These are phyloP conservation scores for Bergia sp. DNA, from an alignment of 92 coral and sea anemone genomes.

Conservation along the genomic window DNA sequence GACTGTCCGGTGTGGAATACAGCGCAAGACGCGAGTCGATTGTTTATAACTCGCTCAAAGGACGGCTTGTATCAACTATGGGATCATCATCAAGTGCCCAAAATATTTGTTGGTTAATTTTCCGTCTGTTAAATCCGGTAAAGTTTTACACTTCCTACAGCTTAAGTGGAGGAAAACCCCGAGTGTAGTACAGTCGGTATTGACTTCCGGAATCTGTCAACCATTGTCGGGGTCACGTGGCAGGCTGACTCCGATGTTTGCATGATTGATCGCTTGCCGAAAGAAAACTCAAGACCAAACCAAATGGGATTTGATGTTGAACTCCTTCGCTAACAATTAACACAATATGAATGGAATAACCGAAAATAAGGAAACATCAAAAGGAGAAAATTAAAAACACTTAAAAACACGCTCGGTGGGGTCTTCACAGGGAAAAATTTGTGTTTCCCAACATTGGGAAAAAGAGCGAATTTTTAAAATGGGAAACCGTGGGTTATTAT, in stretches of 20 bases:
- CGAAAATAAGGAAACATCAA: background rate
- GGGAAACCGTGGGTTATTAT: too few species aligned
- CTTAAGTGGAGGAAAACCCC: background rate
- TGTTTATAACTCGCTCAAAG: background rate
- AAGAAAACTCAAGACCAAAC: too few species aligned
- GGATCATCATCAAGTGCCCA: background rate
- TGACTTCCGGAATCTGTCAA: background rate
- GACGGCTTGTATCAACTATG: background rate
- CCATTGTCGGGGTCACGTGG: background rate
- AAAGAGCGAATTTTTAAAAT: too few species aligned
- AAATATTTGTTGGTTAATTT: background rate
- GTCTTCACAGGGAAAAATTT: background rate
- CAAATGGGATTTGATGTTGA: background rate
- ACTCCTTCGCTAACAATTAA: background rate
- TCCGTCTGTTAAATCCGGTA: background rate
- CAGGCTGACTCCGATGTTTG: background rate
- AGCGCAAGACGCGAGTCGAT: background rate
- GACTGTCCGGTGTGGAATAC: background rate
- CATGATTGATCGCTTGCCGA: too few species aligned
- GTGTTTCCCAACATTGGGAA: too few species aligned
- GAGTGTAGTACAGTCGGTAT: background rate
- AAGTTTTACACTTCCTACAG: background rate
- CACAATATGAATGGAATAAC: background rate
- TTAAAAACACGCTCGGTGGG: background rate
- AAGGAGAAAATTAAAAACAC: background rate